Evolutionary conservation across 1,140 invertebrate species (phyloP).

Genomic region (Listronotus oregonensis): DNA sequence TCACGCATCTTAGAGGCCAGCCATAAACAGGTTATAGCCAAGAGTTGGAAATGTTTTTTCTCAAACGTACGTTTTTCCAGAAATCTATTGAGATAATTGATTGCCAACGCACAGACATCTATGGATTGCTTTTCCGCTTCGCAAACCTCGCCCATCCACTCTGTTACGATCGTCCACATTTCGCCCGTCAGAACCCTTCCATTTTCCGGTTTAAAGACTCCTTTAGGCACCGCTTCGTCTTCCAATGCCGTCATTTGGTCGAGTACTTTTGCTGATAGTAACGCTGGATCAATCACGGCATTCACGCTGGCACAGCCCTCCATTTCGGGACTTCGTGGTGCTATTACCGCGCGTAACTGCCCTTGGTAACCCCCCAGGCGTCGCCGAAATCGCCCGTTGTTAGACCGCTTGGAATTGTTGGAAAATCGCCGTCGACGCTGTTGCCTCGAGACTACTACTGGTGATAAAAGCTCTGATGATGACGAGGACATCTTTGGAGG

Average conservation of each 20-base stretch:
- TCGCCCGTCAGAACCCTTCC: neutral
- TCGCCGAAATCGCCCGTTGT: neutral
- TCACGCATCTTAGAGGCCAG: neutral
- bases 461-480: no score
- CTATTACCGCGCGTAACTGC: neutral
- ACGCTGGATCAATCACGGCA: conserved; percentile 3
- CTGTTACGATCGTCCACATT: conserved; percentile 1
- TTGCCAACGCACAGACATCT: conserved; percentile 3
- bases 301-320: conserved; percentile 3
- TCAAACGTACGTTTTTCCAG: neutral
- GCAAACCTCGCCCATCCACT: conserved; percentile 1
- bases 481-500: no score
- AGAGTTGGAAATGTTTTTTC: neutral
- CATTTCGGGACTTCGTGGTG: conserved; percentile 1
- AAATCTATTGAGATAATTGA: conserved; percentile 4
- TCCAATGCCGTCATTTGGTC: conserved; percentile 1
- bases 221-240: neutral
- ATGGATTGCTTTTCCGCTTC: conserved; percentile 3
- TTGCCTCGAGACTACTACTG: no score
- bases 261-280: conserved; percentile 2
- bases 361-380: neutral
- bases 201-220: conserved; percentile 2
- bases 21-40: neutral
- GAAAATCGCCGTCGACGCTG: conserved; percentile 1
- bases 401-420: neutral